Percentiles rank a stretch among this genome's conserved stretches.
Conservation (phyloP, 2,113 vertebrate species). For the Boulengeromyrus knoepffleri region DNA sequence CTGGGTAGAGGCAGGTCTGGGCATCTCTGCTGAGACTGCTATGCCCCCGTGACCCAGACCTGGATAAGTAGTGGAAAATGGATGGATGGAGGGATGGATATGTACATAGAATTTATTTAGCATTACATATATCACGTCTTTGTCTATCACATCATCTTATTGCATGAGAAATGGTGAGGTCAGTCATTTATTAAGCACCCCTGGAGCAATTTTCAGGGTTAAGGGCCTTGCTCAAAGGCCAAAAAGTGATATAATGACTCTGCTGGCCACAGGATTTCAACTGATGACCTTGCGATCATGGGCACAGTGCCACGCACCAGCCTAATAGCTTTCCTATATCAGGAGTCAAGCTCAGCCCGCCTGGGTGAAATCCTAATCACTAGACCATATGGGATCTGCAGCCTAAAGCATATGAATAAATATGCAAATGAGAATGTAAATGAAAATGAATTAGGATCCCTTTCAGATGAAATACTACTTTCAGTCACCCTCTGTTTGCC, state of each 20-base stretch:
- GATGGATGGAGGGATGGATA: neutral
- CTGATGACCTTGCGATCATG: neutral
- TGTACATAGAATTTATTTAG: neutral
- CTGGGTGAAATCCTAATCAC: neutral
- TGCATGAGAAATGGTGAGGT: neutral
- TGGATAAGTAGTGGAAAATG: neutral
- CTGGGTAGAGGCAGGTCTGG: neutral
- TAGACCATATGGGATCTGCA: neutral
- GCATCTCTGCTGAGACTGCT: neutral
- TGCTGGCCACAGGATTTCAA: neutral
- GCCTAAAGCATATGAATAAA: neutral
- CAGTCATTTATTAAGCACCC: neutral
- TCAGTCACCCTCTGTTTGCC: neutral
- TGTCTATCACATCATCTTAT: neutral
- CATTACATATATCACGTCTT: neutral
- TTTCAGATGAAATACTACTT: neutral
- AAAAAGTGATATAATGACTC: neutral
- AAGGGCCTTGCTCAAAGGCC: neutral
- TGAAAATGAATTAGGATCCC: neutral
- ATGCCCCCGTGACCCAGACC: neutral
- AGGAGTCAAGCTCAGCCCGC: neutral
- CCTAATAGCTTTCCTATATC: neutral
- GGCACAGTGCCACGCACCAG: neutral
- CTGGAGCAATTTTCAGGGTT: neutral
- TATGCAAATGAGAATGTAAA: neutral